Base-by-base conservation (phyloP, 2,797 vertebrate species). In the Artibeus lituratus region DNA sequence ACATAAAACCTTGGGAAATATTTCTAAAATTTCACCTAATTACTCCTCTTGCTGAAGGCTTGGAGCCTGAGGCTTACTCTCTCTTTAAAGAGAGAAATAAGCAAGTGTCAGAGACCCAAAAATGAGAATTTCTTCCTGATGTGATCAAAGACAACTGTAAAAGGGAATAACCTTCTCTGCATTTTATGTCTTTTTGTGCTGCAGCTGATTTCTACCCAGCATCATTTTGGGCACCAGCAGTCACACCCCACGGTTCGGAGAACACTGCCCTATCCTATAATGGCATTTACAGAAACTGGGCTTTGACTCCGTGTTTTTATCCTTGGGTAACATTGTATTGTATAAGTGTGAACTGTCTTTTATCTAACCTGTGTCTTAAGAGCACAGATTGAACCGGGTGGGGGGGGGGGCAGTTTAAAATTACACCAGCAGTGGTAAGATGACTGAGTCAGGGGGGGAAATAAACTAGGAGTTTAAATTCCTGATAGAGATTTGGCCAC, bases 401-500 rank as follows among this genome's bases (percentile, higher is more conserved):
- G 72, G 65, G 81, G 53, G 90, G 44, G 87, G 53, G n/a, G n/a
- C n/a, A 42, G 85, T 53, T 70, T 10, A 26, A 49, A 90, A 62
- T 94, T 55, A 77, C 67, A 37, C 24, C 47, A 77, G 77, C 26
- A 69, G 32, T 4, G 12, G 4, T 42, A 55, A 90, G 78, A 26
- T 90, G 32, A 94, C 55, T 62, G 42, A 90, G 39, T 55, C 62
- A 32, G 24, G 15, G 11, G 59, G 62, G 47, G 24, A 87, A 92
- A 94, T 29, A 84, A 87, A 32, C 72, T 37, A 47, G 73, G 62
- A 62, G 67, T 35, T 95, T 80, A 67, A 78, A 92, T 91, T 80
- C 51, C 91, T 59, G 47, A 82, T 89, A 93, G 95, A 49, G 47
- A 89, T 69, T 89, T 91, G 87, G 70, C 69, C 76, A 57, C 14